phyloP scores from a whole-genome alignment of 2,888 invertebrate species.

The Leuctra nigra region DNA sequence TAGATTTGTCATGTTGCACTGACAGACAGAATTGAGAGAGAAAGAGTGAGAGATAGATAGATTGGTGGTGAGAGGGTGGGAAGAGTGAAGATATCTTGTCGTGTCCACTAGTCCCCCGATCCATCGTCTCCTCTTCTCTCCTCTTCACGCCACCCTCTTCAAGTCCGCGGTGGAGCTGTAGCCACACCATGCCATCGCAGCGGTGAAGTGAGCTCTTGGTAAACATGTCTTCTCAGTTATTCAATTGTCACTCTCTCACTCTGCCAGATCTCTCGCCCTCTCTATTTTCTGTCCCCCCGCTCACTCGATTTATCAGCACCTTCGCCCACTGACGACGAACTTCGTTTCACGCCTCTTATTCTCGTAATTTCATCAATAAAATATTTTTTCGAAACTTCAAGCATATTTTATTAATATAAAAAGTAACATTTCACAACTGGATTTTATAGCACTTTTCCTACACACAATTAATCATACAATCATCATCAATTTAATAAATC shows the following conservation, averaged over 20 bases:
- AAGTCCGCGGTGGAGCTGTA: no score
- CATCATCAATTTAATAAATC: no score
- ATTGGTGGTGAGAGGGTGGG: neutral
- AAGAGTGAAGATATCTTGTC: neutral
- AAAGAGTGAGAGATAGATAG: neutral
- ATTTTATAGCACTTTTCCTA: no score
- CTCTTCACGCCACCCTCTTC: neutral
- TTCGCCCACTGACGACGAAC: no score
- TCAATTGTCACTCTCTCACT: slow-evolving; percentile 7
- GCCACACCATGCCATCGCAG: neutral
- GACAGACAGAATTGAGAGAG: slow-evolving; percentile 24
- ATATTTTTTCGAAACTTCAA: no score
- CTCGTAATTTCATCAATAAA: no score
- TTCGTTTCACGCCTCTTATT: no score
- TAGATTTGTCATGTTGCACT: slow-evolving; percentile 29
- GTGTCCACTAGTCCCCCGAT: slow-evolving; percentile 1
- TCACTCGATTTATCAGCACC: neutral
- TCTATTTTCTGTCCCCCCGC: neutral
- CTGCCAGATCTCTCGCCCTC: neutral
- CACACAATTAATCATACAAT: no score
- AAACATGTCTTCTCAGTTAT: slow-evolving; percentile 15
- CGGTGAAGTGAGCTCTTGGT: slow-evolving; percentile 5
- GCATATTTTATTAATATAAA: no score
- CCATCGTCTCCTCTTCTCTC: neutral
- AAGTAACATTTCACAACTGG: no score